Evolutionary conservation across 2,888 invertebrate genomes (phyloP), one percentile per base, ranked within the genome.

Genomic region (Parelbella ahira): DNA sequence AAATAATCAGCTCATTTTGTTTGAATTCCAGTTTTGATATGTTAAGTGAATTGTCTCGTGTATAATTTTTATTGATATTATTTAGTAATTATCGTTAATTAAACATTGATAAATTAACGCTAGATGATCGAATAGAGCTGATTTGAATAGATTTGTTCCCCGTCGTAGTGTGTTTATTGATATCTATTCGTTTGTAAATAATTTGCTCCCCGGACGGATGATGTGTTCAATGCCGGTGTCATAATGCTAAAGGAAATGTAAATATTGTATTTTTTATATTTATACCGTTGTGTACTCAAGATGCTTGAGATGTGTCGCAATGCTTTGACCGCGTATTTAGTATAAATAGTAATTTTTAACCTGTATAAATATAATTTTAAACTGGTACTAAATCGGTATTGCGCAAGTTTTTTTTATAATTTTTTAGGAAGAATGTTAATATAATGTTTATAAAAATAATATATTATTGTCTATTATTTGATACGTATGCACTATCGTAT

Each of bases 221-320:
- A n/a, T 41, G 41, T 30, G 32, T 49, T 47, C 13, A 45, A 25
- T 49, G 32, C 44, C 38, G 44, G 29, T 45, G n/a, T 34, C 33
- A 37, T 44, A 29, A 25, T 45, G 38, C 6, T 38, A 25, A 13
- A 37, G 48, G 49, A 27, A 56, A 62, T 78, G 75, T 78, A 78
- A 76, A 76, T 80, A 79, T 66, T 65, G 70, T 73, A 71, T 69
- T 72, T 69, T 69, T 66, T 65, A 66, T 44, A 47, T 34, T 34
- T 48, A 42, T 63, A 39, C 18, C 58, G 56, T 54, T 46, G 49
- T 30, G 19, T 30, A 62, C 69, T 71, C 73, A 70, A 72, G 67
- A 48, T 60, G 63, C 67, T 73, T 76, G 73, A 61, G 68, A 47
- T 55, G 54, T 43, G 23, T 63, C 25, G 59, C 60, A 60, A 60